Conservation (phyloP, 30 jellyfish, hydroid and myxozoan genomes). For the Aurelia aurita region DNA sequence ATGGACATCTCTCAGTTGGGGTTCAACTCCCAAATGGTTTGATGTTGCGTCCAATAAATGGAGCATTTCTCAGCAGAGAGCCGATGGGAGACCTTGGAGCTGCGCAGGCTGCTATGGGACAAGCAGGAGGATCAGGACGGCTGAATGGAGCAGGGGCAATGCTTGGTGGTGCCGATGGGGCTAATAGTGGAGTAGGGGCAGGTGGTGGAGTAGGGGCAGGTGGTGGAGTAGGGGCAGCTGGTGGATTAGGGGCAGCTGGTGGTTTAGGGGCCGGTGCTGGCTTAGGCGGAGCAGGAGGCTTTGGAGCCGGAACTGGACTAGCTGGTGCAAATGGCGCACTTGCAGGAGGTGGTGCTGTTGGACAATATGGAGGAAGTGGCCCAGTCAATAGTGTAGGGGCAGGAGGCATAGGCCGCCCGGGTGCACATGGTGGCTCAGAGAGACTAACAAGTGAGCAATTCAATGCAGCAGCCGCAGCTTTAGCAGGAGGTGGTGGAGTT, state of each 20-base stretch:
- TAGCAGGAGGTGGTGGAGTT: conserved; percentile 41
- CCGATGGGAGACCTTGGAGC: conserved; percentile 70
- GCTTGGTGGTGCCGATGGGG: conserved; percentile 63
- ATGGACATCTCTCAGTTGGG: conserved; percentile 83
- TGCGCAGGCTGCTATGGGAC: conserved; percentile 37
- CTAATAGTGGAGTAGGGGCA: conserved; percentile 29
- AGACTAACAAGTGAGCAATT: conserved; percentile 74
- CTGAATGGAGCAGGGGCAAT: conserved; percentile 62
- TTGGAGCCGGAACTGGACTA: not conserved
- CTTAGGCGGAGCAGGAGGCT: conserved; percentile 31
- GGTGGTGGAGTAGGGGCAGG: conserved; percentile 62
- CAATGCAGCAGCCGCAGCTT: conserved; percentile 38
- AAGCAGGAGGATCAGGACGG: conserved; percentile 88
- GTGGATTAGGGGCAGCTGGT: conserved; percentile 42
- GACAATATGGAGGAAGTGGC: conserved; percentile 75
- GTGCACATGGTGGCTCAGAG: conserved; percentile 72
- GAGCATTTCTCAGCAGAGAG: conserved; percentile 90
- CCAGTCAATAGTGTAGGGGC: conserved; percentile 60
- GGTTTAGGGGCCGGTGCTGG: conserved; percentile 45
- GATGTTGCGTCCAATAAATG: conserved; percentile 81
- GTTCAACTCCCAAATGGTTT: conserved; percentile 93
- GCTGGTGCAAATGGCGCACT: not conserved
- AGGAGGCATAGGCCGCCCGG: conserved; percentile 55
- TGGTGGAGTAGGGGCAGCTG: conserved; percentile 40
- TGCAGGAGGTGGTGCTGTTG: conserved; percentile 69